A percentile compares a stretch with the other conserved stretches of the same genome.
phyloP scores from a whole-genome alignment of 2,113 vertebrate genomes.

The Physeter macrocephalus region DNA sequence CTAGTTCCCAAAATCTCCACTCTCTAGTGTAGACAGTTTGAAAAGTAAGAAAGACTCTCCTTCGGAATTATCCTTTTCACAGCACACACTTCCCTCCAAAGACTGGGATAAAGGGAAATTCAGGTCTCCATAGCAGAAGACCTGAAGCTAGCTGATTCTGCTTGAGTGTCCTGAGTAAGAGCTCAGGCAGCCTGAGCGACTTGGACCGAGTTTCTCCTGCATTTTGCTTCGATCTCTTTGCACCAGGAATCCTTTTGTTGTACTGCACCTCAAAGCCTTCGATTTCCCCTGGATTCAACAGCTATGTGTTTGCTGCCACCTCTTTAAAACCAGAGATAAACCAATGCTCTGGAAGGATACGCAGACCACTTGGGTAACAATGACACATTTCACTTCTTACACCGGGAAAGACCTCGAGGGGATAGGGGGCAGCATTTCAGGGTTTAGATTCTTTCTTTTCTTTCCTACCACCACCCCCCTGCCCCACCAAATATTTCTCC shows the following conservation, averaged over 20 bases:
- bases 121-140: neutral
- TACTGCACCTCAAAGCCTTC: conserved; percentile 13
- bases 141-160: neutral
- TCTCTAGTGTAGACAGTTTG: neutral
- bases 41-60: neutral
- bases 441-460: neutral
- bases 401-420: neutral
- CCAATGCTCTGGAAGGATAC: neutral
- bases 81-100: neutral
- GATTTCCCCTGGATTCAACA: neutral
- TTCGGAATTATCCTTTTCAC: neutral
- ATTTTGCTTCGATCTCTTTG: conserved; percentile 60
- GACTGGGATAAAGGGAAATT: neutral
- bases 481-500: neutral
- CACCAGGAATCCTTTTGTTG: conserved; percentile 41
- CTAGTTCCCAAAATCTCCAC: neutral
- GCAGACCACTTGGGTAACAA: neutral
- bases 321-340: neutral
- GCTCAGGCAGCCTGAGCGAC: neutral
- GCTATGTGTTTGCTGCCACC: neutral
- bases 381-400: neutral
- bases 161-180: neutral
- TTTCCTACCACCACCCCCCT: too few species aligned
- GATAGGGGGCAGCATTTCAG: neutral
- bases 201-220: conserved; percentile 4